These are phyloP conservation scores for Montipora cactus DNA, from an alignment of 64 coral and sea anemone species.

Conservation along the genomic window DNA sequence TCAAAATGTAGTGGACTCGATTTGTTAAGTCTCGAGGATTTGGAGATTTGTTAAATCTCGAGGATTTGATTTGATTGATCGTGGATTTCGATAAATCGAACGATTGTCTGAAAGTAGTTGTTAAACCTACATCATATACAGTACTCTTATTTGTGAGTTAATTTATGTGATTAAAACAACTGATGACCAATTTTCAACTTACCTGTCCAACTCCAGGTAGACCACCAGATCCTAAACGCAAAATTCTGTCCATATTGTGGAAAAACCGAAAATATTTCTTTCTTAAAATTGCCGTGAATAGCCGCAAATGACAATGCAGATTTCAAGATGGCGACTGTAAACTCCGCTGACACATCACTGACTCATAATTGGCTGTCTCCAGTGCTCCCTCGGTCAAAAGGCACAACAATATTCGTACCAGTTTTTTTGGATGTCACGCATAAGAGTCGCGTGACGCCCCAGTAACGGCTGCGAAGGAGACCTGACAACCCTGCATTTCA, in stretches of 20 bases:
- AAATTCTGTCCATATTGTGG: constrained; percentile 92
- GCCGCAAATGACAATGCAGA: constrained; percentile 15
- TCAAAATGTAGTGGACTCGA: too few species aligned
- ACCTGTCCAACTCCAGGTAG: constrained; percentile 98
- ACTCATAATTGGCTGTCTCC: background rate
- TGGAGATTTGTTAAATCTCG: too few species aligned
- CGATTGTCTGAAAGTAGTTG: too few species aligned
- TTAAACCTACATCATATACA: too few species aligned
- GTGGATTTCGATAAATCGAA: too few species aligned
- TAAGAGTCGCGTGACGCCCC: too few species aligned
- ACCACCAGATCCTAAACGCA: constrained; percentile 97
- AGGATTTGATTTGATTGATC: too few species aligned
- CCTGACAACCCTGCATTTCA: too few species aligned
- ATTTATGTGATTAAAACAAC: background rate
- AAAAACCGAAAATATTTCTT: background rate
- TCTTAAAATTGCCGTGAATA: background rate
- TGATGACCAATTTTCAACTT: background rate
- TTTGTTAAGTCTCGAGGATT: too few species aligned
- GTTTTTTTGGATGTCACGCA: too few species aligned
- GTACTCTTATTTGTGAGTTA: background rate
- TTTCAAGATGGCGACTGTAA: constrained; percentile 3
- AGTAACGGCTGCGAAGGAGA: too few species aligned
- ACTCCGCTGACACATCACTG: background rate
- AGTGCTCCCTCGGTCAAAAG: background rate
- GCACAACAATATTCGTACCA: too few species aligned